Evolutionary conservation across 2,113 vertebrate genomes (phyloP).

Genomic region (Microtus richardsoni): DNA sequence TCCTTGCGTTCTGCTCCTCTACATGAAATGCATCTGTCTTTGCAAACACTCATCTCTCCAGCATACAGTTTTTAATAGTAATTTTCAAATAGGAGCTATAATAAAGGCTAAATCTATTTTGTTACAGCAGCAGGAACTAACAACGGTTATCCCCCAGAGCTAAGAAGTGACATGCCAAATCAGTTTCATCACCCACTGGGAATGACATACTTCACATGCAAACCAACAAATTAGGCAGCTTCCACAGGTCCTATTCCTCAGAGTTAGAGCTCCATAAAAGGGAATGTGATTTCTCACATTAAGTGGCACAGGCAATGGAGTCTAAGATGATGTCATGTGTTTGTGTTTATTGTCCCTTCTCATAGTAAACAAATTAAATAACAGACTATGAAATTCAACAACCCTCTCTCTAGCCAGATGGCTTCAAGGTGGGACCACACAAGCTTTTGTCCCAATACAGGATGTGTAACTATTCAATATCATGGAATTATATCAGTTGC

Average conservation of each 20-base stretch:
- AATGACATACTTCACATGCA: slow-evolving; percentile 71
- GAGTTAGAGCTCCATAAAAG: slow-evolving; percentile 72
- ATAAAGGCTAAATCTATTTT: slow-evolving; percentile 71
- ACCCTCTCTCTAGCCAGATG: background rate
- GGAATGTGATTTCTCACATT: slow-evolving; percentile 45
- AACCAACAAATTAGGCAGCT: slow-evolving; percentile 73
- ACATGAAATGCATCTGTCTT: slow-evolving; percentile 57
- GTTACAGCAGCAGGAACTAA: slow-evolving; percentile 73
- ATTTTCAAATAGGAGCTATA: slow-evolving; percentile 75
- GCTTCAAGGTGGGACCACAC: background rate
- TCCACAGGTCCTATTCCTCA: slow-evolving; percentile 38
- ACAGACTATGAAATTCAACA: slow-evolving; percentile 45
- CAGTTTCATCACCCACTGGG: slow-evolving; percentile 67
- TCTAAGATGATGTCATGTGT: background rate
- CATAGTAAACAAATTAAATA: slow-evolving; percentile 57
- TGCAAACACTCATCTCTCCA: slow-evolving; percentile 70
- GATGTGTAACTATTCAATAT: too few species aligned
- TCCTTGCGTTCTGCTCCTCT: slow-evolving; percentile 51
- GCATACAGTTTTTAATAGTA: slow-evolving; percentile 74
- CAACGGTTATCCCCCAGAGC: slow-evolving; percentile 72
- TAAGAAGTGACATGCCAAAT: slow-evolving; percentile 62
- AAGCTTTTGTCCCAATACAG: background rate
- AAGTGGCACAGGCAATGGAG: slow-evolving; percentile 21
- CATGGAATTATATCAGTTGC: too few species aligned
- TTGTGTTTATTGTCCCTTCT: slow-evolving; percentile 52